Base-by-base conservation (phyloP, 2,113 vertebrate genomes). In the Montifringilla adamsi region DNA sequence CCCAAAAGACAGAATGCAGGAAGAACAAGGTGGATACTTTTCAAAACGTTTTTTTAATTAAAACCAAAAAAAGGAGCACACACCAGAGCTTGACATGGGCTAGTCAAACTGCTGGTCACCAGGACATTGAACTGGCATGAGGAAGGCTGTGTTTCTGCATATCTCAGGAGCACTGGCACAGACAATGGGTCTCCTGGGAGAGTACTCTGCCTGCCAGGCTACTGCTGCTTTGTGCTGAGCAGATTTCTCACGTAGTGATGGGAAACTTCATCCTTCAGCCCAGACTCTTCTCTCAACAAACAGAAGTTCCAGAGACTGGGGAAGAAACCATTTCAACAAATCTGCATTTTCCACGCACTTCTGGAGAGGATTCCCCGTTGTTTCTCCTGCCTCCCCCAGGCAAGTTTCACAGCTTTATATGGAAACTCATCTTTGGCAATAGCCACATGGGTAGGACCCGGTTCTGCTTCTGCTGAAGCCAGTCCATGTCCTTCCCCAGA, bases 41-140 rank as follows among this genome's bases (percentile, higher is more conserved):
- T 95, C 68, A 92, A 90, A 89, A 72, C 16, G 16, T 93, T 96
- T 95, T 95, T 97, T 97, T 97, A 96, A 97, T 97, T 97, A 93
- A 97, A 95, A 92, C 33, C 13, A 87, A 91, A 93, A 91, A 94
- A 94, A 84, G 84, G 89, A 97, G 91, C 94, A 95, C 93, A 96
- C 95, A 93, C 89, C 95, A 95, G 91, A 97, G 95, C 91, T 90
- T 96, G 94, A 89, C 89, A 47, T 84, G 80, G 68, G 39, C 80
- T 70, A 56, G 93, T 56, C 95, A 94, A 96, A 94, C 95, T 92
- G 86, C 93, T 92, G 96, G 94, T 78, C 93, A 44, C 47, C 2
- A 3, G 56, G 91, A 92, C 0, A 0, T 17, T 87, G 76, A 86
- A 84, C 55, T 84, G 92, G 92, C 92, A 84, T 83, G 68, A 95